These are phyloP conservation scores for Lepidotrigona ventralis DNA, from an alignment of 1,140 invertebrate species.

Conservation along the genomic window DNA sequence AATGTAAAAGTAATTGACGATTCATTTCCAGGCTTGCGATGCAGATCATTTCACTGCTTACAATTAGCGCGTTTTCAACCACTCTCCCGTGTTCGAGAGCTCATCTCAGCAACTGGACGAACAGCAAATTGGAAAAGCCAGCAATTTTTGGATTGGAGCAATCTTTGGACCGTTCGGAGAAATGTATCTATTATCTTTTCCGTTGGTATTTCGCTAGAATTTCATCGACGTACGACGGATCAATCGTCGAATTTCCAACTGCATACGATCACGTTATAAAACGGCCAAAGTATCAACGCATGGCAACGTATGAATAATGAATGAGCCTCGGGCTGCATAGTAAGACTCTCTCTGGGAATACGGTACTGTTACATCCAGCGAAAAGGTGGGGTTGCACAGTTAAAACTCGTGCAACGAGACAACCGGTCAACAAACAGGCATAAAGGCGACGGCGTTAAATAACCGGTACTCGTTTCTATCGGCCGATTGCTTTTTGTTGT, in stretches of 20 bases:
- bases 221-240: neutral
- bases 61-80: neutral
- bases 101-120: neutral
- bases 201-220: neutral
- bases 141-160: neutral
- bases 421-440: conserved; percentile 44
- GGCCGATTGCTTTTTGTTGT: conserved; percentile 48
- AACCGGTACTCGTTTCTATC: conserved; percentile 40
- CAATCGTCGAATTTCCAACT: conserved; percentile 68
- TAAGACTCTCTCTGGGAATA: conserved; percentile 59
- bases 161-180: no score
- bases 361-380: conserved; percentile 63
- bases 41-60: conserved; percentile 6
- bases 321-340: conserved; percentile 63
- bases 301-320: conserved; percentile 72
- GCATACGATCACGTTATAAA: conserved; percentile 73
- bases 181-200: neutral
- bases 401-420: conserved; percentile 61
- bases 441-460: conserved; percentile 54
- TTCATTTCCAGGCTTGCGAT: neutral
- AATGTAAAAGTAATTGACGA: neutral
- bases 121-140: neutral
- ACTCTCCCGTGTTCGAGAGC: neutral
- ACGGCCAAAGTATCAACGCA: conserved; percentile 58
- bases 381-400: conserved; percentile 54